Conservation (phyloP, 1,140 invertebrate genomes). For the Musca vetustissima region DNA sequence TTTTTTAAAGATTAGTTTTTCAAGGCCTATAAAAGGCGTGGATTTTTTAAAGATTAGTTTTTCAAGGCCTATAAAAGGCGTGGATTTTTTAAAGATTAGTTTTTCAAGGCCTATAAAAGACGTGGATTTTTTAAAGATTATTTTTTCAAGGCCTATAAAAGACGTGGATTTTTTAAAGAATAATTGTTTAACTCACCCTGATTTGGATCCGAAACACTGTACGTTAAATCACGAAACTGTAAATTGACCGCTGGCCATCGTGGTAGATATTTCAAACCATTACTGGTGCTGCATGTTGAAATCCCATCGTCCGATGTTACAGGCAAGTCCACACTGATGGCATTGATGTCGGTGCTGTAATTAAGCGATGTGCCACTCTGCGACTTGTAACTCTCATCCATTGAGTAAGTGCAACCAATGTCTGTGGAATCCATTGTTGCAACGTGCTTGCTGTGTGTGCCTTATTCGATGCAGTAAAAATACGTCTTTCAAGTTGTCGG, state of each 20-base stretch:
- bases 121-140: too few species aligned
- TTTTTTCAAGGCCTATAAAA: too few species aligned
- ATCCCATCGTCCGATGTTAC: constrained; percentile 34
- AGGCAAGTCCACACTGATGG: constrained; percentile 40
- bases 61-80: too few species aligned
- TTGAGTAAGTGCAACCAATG: constrained; percentile 30
- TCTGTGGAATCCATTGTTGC: constrained; percentile 28
- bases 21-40: too few species aligned
- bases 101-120: too few species aligned
- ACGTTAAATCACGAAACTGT: constrained; percentile 71
- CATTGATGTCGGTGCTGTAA: constrained; percentile 52
- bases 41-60: too few species aligned
- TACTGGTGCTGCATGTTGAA: constrained; percentile 28
- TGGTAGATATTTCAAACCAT: constrained; percentile 62
- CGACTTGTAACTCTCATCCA: constrained; percentile 30
- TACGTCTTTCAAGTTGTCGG: neutral
- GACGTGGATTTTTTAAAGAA: too few species aligned
- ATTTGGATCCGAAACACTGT: constrained; percentile 60
- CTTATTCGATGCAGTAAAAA: neutral
- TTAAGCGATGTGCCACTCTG: constrained; percentile 41
- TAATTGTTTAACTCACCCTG: constrained; percentile 54
- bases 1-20: too few species aligned
- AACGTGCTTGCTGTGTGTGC: neutral
- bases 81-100: too few species aligned
- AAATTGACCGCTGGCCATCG: constrained; percentile 68